Evolutionary conservation across 2,888 invertebrate species (phyloP), one percentile per base, ranked within the genome.

Genomic region (Megalurothrips usitatus): DNA sequence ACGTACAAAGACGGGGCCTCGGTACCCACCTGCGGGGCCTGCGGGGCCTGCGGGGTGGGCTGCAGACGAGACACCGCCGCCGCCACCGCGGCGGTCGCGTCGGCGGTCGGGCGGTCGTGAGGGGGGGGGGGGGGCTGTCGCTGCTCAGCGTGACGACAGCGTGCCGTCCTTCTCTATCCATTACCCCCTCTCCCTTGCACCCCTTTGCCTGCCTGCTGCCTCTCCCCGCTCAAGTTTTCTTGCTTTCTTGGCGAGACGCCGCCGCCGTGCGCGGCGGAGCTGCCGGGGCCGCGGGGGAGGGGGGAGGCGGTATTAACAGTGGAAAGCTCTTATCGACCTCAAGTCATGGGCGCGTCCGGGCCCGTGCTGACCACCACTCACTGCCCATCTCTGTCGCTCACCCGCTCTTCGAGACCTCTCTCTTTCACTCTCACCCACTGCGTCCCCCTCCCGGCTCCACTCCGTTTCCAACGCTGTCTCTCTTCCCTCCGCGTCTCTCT

Each of bases 241-340:
- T 19, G 58, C 58, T 58, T n/a, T 58, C n/a, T 58, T 19, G 17
- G 6, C 58, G 17, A 58, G 58, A n/a, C 58, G 58, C 58, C 1
- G 9, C 1, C 49, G 49, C 14, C 19, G 52, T 52, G 52, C 19
- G 52, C 12, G 52, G 52, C 52, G 10, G 52, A 19, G 10, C 14
- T 14, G 4, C 19, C 6, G 1, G 58, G 19, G 4, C 2, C 6
- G 19, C 14, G 58, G 14, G 6, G 14, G 10, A 19, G 52, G 52
- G 52, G 52, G 52, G 10, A 3, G 52, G 58, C 14, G 52, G 68
- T 75, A 75, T 75, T 75, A 75, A 75, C 68, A 75, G 68, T 75
- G 68, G 26, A 75, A 75, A 75, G 68, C 68, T 75, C 68, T 75
- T 75, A 75, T 75, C 68, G 68, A 75, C 68, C 68, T 11, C 26